Evolutionary conservation across 2,888 invertebrate species (phyloP).

Genomic region (Sceliomorpha sp.): DNA sequence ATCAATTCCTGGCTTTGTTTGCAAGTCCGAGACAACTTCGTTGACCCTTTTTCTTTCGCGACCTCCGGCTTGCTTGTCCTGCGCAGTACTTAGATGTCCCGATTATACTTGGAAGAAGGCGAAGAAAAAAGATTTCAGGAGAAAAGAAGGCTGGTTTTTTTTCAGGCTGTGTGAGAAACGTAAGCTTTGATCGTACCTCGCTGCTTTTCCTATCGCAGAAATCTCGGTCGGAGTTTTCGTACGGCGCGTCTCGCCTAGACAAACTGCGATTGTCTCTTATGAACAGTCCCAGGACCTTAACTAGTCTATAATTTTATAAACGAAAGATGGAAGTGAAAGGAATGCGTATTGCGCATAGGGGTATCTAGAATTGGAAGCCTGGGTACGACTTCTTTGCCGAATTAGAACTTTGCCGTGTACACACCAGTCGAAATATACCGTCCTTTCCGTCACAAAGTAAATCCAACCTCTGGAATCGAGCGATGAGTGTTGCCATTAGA

Average conservation of each 20-base stretch:
- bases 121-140: too few species aligned
- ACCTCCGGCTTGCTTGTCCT: too few species aligned
- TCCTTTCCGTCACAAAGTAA: constrained; percentile 53
- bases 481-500: constrained; percentile 45
- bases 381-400: constrained; percentile 55
- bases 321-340: constrained; percentile 24
- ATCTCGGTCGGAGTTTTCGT: too few species aligned
- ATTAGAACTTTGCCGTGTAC: constrained; percentile 61
- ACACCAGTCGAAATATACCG: constrained; percentile 60
- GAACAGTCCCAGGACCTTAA: constrained; percentile 12
- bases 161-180: too few species aligned
- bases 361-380: constrained; percentile 36
- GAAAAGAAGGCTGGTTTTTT: too few species aligned
- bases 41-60: too few species aligned
- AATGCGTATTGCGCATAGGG: constrained; percentile 24
- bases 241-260: too few species aligned
- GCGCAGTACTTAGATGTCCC: too few species aligned
- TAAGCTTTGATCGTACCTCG: too few species aligned
- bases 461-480: constrained; percentile 8
- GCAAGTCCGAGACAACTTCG: too few species aligned
- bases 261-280: neutral
- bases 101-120: too few species aligned
- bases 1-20: too few species aligned
- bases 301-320: constrained; percentile 48
- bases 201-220: constrained; percentile 1